Base-by-base conservation (phyloP, 1,140 invertebrate species). In the Drosophila hydei region DNA sequence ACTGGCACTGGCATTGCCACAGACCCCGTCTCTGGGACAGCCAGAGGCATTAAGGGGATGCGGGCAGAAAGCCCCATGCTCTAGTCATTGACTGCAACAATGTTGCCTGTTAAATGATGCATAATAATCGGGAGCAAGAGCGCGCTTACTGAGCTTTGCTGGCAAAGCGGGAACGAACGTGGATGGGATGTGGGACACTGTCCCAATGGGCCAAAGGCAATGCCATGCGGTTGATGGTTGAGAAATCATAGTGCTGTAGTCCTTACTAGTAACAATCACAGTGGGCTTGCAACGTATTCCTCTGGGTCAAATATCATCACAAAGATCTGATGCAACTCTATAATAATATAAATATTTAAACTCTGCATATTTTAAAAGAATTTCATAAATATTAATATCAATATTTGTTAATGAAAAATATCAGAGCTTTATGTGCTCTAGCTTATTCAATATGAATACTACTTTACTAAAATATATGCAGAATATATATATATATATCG, bases 101-200 rank as follows among this genome's bases (percentile, higher is more conserved):
- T 85, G 81, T 85, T 85, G 79, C 83, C 83, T 85, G 81, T 77
- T 85, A 85, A 85, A 85, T 85, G 81, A 85, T 85, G 81, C 81
- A 85, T 87, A 85, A 87, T 85, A 85, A 85, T 85, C 63, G 64
- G 55, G 59, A 72, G 69, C 54, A 36, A 63, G 77, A 65, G 61
- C 64, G 74, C 62, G 76, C 70, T 61, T 54, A 48, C 59, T 75
- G 69, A 85, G 80, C 77, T 85, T 87, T 59, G 65, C 47, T 73
- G 69, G 56, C 78, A 72, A 55, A 50, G n/a, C 12, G 51, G 30
- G 42, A 14, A 48, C 25, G 18, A 33, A 11, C 30, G 2, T 43
- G 19, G 30, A 48, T 55, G 71, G 63, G 67, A 85, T 87, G 81
- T 87, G 74, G 74, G 65, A 72, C 70, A 77, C 38, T 78, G 77